These are phyloP conservation scores for Parnassius orleans DNA, from an alignment of 2,888 invertebrate genomes.

Conservation along the genomic window DNA sequence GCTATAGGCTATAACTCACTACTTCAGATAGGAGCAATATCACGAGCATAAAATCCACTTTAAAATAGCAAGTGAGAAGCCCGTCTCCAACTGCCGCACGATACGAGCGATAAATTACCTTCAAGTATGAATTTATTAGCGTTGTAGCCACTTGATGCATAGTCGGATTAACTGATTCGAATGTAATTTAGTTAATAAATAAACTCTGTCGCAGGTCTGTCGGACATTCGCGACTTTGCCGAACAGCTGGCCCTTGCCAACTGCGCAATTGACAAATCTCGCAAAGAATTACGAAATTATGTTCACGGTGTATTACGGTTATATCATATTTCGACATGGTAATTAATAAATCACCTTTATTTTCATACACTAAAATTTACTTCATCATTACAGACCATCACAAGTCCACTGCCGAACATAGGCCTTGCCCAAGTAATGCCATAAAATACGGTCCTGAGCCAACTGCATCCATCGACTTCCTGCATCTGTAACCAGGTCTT, in stretches of 20 bases:
- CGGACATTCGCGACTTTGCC: not conserved
- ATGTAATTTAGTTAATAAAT: slow-evolving; percentile 26
- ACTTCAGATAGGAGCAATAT: no score
- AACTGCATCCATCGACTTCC: no score
- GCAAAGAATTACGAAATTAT: slow-evolving; percentile 18
- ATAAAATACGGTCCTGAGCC: no score
- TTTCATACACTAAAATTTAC: slow-evolving; percentile 12
- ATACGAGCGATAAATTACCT: slow-evolving; percentile 18
- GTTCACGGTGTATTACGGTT: not conserved
- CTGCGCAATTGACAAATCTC: slow-evolving; percentile 9
- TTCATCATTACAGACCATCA: no score
- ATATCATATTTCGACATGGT: slow-evolving; percentile 15
- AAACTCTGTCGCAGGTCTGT: slow-evolving; percentile 13
- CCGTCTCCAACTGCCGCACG: not conserved
- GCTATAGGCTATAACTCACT: no score
- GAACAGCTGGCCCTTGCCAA: slow-evolving; percentile 11
- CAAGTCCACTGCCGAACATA: no score
- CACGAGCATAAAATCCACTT: no score
- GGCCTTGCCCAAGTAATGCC: no score
- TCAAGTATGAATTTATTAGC: slow-evolving; percentile 26
- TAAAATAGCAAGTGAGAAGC: not conserved
- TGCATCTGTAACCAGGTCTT: no score
- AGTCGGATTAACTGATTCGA: slow-evolving; percentile 26
- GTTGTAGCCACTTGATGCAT: slow-evolving; percentile 23
- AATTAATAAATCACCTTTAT: slow-evolving; percentile 16